A percentile compares a stretch with the other conserved stretches of the same genome.
phyloP scores from a whole-genome alignment of 2,888 invertebrate species.

The Penaeus monodon region DNA sequence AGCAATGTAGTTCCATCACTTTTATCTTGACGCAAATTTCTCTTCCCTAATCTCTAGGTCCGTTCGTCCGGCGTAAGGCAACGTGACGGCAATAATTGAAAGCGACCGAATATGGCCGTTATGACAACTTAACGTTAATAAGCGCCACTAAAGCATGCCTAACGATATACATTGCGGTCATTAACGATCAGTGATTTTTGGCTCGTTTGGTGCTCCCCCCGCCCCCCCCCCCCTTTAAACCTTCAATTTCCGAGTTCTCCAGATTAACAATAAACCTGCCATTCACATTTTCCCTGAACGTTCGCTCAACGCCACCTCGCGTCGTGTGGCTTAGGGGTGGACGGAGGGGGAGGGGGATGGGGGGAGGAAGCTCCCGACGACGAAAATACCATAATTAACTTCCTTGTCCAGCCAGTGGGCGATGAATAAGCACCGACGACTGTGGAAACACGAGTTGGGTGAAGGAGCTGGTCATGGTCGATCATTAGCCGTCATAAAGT shows the following conservation, averaged over 20 bases:
- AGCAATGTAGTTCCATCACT: conserved; percentile 31
- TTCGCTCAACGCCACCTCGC: background rate
- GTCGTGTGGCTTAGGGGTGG: background rate
- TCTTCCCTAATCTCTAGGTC: conserved; percentile 39
- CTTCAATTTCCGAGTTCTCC: conserved; percentile 49
- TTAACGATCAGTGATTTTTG: conserved; percentile 50
- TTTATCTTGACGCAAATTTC: conserved; percentile 20
- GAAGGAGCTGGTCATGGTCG: conserved; percentile 39
- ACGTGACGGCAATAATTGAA: conserved; percentile 60
- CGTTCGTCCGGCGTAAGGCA: conserved; percentile 33
- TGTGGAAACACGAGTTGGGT: conserved; percentile 10
- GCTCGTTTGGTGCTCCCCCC: conserved; percentile 28
- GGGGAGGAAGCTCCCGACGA: background rate
- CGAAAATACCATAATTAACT: background rate
- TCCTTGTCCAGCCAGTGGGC: conserved; percentile 1
- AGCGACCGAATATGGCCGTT: conserved; percentile 50
- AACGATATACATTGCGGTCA: conserved; percentile 46
- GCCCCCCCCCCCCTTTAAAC: background rate
- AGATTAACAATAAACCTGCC: conserved; percentile 54
- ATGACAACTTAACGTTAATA: conserved; percentile 45
- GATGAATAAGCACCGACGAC: conserved; percentile 18
- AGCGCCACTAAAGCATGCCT: conserved; percentile 44
- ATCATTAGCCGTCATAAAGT: conserved; percentile 56
- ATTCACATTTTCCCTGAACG: conserved; percentile 16
- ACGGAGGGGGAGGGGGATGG: background rate